Evolutionary conservation across 2,113 vertebrate species (phyloP).

Genomic region (Psammodynastes pulverulentus): DNA sequence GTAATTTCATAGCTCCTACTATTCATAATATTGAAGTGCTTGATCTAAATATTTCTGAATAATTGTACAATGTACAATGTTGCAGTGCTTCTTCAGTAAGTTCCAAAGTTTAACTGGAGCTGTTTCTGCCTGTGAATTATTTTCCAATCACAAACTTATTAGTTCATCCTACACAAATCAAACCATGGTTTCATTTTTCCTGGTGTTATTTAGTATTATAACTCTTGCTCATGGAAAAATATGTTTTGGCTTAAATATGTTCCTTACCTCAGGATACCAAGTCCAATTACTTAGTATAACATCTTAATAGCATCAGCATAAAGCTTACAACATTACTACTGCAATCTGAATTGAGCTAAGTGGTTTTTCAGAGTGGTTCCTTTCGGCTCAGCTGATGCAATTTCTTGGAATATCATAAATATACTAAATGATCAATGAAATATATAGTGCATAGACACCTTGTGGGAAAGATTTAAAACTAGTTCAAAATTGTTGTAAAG

Average conservation of each 20-base stretch:
- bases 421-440: background rate
- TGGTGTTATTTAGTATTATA: background rate
- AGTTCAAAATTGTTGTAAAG: background rate
- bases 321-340: background rate
- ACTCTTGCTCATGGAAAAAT: background rate
- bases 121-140: background rate
- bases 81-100: background rate
- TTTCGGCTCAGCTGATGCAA: background rate
- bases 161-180: background rate
- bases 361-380: background rate
- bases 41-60: background rate
- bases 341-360: background rate
- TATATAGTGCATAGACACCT: background rate
- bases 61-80: background rate
- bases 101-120: background rate
- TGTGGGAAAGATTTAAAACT: background rate
- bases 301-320: background rate
- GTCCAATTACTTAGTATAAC: background rate
- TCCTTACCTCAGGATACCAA: background rate
- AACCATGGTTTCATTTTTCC: background rate
- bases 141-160: background rate
- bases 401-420: background rate
- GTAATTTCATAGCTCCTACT: background rate
- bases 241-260: background rate
- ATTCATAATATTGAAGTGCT: background rate